Conservation (phyloP, 2,888 invertebrate genomes). For the Leistus spinibarbis region DNA sequence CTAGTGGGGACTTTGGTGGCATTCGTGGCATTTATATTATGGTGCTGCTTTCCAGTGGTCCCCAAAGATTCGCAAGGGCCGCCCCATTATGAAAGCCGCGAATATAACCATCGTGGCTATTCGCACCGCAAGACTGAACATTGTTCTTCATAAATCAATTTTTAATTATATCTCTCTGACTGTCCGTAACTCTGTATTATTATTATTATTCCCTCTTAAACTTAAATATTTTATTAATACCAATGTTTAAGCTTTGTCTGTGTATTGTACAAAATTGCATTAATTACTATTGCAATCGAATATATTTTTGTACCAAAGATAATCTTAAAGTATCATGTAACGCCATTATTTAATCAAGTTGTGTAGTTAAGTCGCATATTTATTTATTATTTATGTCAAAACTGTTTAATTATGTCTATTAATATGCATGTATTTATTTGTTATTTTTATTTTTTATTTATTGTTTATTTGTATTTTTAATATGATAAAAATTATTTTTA, state of each 20-base stretch:
- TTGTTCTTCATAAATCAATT: slow-evolving; percentile 43
- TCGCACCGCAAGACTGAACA: slow-evolving; percentile 49
- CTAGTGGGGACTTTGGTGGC: slow-evolving; percentile 67
- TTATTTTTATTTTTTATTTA: slow-evolving; percentile 10
- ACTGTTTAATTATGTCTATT: neutral
- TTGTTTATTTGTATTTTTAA: slow-evolving; percentile 13
- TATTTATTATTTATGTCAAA: neutral
- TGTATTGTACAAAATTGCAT: slow-evolving; percentile 34
- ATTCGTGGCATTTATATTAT: slow-evolving; percentile 67
- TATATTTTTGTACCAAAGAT: slow-evolving; percentile 40
- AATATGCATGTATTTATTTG: slow-evolving; percentile 6
- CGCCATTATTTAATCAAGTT: slow-evolving; percentile 1
- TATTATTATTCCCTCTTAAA: too few species aligned
- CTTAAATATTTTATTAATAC: neutral
- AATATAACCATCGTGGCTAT: slow-evolving; percentile 50
- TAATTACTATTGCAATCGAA: slow-evolving; percentile 29
- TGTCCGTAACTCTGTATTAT: slow-evolving; percentile 25
- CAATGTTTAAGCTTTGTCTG: slow-evolving; percentile 14
- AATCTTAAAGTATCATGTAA: slow-evolving; percentile 9
- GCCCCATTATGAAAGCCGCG: slow-evolving; percentile 51
- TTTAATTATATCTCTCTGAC: slow-evolving; percentile 14
- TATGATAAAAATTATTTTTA: slow-evolving; percentile 33
- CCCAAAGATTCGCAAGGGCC: slow-evolving; percentile 52
- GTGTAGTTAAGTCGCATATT: neutral
- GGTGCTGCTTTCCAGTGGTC: slow-evolving; percentile 67